Base-by-base conservation (phyloP, 2,113 vertebrate species). In the Halichoeres trimaculatus region DNA sequence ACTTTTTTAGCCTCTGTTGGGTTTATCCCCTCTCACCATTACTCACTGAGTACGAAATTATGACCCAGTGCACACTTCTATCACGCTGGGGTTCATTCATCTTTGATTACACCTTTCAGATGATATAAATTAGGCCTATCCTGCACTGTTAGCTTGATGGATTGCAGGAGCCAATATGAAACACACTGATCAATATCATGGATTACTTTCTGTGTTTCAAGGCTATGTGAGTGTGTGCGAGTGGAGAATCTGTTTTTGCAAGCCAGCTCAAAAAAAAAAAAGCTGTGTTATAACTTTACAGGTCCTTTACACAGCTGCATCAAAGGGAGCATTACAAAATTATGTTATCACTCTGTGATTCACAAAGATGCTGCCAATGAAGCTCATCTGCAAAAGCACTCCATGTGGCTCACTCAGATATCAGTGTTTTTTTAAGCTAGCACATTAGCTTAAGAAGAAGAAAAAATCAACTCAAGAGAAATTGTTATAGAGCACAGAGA, bases 51-150 rank as follows among this genome's bases (percentile, higher is more conserved):
- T 73, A 78, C 83, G 79, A 88, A 92, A 92, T 91, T 90, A 91
- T 91, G 87, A 87, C 84, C 86, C 84, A 68, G 85, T 22, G 56
- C 88, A 86, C 92, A 93, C 91, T 93, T 90, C 90, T 90, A 88
- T 91, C 89, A 90, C 30, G 68, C 81, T 70, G 76, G 61, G 90
- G 90, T 88, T 92, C 92, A 93, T 93, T 91, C 88, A 89, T 93
- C 89, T 93, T 93, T 92, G 92, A 93, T 93, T 92, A 92, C 90
- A 92, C 89, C 92, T 92, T 91, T 93, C 92, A 92, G 80, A 90
- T 90, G 86, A 92, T 92, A 92, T 93, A 93, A 93, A 93, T 93
- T 91, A 93, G 89, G 80, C 88, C 90, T 91, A 88, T 93, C 87
- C 87, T 87, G 73, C 84, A 63, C 78, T 88, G 85, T 87, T 89